Percentiles rank a stretch among this genome's conserved stretches.
Conservation (phyloP, 2,797 vertebrate species). For the Eulemur mongoz region DNA sequence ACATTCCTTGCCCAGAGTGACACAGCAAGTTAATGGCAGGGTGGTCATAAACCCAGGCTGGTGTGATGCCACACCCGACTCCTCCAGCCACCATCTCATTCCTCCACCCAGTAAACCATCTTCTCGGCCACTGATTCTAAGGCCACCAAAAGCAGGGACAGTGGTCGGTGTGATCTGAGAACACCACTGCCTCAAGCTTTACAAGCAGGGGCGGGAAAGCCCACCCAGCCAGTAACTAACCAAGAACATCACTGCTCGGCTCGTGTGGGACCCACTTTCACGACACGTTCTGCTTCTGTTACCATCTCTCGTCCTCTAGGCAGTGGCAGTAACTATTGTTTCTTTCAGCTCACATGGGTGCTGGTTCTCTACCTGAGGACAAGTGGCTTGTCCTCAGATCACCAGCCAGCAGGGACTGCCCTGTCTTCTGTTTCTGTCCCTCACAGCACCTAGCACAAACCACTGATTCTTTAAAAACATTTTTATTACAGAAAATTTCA, state of each 20-base stretch:
- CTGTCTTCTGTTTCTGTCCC: neutral
- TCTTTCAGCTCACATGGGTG: neutral
- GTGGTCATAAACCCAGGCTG: rapidly evolving
- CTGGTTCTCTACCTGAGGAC: neutral
- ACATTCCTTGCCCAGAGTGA: neutral
- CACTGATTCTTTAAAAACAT: rapidly evolving
- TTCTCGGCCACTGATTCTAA: too few species aligned
- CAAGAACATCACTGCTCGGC: neutral
- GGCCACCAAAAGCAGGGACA: neutral
- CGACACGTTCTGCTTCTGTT: rapidly evolving
- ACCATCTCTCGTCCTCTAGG: neutral
- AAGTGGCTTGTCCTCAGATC: neutral
- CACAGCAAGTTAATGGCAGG: neutral
- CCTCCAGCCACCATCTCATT: neutral
- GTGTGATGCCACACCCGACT: rapidly evolving
- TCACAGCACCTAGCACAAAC: neutral
- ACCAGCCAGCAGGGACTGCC: neutral
- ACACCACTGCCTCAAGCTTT: neutral
- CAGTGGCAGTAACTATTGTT: neutral
- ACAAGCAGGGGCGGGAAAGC: too few species aligned
- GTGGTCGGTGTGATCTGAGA: neutral
- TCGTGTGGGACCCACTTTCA: neutral
- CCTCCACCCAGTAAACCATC: neutral
- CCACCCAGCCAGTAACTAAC: neutral
- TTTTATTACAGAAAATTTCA: neutral